Evolutionary conservation across 2,113 vertebrate genomes (phyloP), one percentile per base, ranked within the genome.

Genomic region (Cephalopholis sonnerati): DNA sequence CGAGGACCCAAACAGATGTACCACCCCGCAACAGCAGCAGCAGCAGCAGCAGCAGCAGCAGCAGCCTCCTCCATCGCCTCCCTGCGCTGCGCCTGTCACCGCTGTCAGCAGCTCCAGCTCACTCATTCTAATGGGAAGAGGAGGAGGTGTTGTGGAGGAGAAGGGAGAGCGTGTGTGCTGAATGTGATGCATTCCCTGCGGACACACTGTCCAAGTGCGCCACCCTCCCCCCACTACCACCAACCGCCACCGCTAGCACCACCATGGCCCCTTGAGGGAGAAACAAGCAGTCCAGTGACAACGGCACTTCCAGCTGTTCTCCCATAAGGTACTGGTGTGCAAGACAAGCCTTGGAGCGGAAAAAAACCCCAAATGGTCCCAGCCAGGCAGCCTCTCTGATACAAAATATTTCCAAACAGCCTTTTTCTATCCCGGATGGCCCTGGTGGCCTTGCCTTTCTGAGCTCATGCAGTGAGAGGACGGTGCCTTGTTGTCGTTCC

Each of bases 41-140:
- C 63, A 15, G 20, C 77, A 15, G 32, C 15, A 61, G 16, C 63
- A 15, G 20, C 77, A 15, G 29, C 15, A 61, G 16, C 63, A 15
- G 20, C 77, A 55, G 55, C 57, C n/a, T 62, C 68, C 51, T 48
- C 67, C 76, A 41, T 68, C 51, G 41, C 55, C 70, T 74, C 84
- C 77, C 66, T 17, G 44, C 8, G 4, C 81, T 41, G 55, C 44
- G 80, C 74, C 90, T 89, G 86, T 91, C 91, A 92, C 27, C 7
- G 81, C 86, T 88, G 87, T 92, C 91, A 91, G 82, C 85, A 89
- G 85, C 83, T 59, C 41, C 27, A 81, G 78, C 84, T 89, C 84
- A 59, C 70, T 89, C 83, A 51, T 75, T 82, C 78, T 88, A 89
- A 91, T 83, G 80, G 84, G 81, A 68, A 64, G 79, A 81, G 70